Conservation (phyloP, 1,140 invertebrate genomes). For the Bombus vancouverensis region DNA sequence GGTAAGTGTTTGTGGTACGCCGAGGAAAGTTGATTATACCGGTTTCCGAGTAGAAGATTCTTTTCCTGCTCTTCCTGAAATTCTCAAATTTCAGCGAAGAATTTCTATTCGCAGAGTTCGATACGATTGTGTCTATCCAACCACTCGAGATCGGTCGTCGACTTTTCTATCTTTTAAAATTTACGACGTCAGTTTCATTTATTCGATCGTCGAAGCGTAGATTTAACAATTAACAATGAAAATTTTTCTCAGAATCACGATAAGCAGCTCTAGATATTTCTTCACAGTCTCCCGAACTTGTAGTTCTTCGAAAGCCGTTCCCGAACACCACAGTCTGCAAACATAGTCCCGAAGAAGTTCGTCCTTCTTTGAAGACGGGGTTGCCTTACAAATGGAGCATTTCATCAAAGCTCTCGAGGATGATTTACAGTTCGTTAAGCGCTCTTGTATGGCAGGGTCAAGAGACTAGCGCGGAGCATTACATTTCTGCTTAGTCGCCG, state of each 20-base stretch:
- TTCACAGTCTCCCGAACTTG: background rate
- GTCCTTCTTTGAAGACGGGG: background rate
- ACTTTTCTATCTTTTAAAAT: too few species aligned
- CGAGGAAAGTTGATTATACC: background rate
- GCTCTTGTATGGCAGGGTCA: constrained; percentile 53
- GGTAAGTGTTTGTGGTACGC: constrained; percentile 7
- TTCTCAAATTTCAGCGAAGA: background rate
- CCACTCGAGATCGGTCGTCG: too few species aligned
- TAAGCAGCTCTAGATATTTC: too few species aligned
- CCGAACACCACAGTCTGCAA: background rate
- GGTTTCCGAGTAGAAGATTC: too few species aligned
- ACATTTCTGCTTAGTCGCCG: constrained; percentile 35
- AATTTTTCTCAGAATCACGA: too few species aligned
- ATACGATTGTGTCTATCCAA: too few species aligned
- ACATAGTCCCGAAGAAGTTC: background rate
- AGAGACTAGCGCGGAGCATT: constrained; percentile 55
- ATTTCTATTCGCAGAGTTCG: background rate
- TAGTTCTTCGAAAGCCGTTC: background rate
- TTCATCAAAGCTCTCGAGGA: background rate
- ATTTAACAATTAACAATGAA: too few species aligned
- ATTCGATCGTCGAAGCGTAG: too few species aligned
- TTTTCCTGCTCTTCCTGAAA: too few species aligned
- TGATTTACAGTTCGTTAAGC: constrained; percentile 60
- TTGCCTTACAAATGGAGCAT: background rate
- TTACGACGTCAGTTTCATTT: too few species aligned